These are phyloP conservation scores for Cataglyphis cursor DNA, from an alignment of 2,888 invertebrate species.

Conservation along the genomic window DNA sequence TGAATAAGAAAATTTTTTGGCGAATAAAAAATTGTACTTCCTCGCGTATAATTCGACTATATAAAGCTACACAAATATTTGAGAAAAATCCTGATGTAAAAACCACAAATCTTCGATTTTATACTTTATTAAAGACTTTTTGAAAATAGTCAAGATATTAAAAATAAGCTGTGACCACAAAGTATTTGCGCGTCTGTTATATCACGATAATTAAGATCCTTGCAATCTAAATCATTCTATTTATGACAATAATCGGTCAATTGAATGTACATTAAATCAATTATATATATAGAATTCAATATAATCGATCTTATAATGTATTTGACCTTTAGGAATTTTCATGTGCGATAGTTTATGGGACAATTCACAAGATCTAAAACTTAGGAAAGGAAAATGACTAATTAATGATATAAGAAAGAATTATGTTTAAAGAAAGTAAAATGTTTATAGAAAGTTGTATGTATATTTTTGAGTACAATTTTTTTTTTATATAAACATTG, in stretches of 20 bases:
- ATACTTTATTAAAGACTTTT: neutral
- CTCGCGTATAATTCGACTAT: neutral
- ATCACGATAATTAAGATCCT: slow-evolving; percentile 27
- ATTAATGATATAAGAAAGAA: neutral
- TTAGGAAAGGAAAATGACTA: neutral
- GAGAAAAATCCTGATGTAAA: neutral
- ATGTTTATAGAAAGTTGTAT: slow-evolving; percentile 40
- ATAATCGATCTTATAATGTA: slow-evolving; percentile 18
- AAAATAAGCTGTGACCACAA: neutral
- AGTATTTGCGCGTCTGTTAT: neutral
- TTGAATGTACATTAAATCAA: slow-evolving; percentile 37
- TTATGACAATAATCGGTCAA: slow-evolving; percentile 40
- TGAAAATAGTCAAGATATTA: neutral
- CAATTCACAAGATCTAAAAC: neutral
- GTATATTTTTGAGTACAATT: slow-evolving; percentile 23
- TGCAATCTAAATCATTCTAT: neutral
- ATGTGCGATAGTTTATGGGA: neutral
- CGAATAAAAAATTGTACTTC: neutral
- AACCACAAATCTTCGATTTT: neutral
- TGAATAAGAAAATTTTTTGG: neutral
- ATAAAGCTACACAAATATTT: neutral
- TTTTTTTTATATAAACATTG: slow-evolving; percentile 20
- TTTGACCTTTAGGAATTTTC: slow-evolving; percentile 41
- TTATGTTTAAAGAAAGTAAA: slow-evolving; percentile 3
- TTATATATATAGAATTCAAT: slow-evolving; percentile 28